Evolutionary conservation across 1,140 invertebrate genomes (phyloP), one percentile per base, ranked within the genome.

Genomic region (Bactericera cockerelli): DNA sequence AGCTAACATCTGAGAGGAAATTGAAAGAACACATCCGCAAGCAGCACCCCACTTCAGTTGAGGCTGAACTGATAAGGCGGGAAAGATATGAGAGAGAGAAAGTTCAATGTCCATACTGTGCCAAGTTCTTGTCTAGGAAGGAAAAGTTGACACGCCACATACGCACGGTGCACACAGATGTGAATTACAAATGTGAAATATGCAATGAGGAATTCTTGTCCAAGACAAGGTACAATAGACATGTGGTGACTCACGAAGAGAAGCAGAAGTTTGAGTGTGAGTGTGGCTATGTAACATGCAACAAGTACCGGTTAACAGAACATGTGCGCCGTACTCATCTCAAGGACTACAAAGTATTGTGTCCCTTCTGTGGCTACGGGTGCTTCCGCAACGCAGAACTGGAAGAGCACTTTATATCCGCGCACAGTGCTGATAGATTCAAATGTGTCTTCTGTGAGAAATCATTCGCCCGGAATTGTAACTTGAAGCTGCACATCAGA

Each of bases 391-490:
- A 49, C n/a, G 42, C 42, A 19, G 42, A 49, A 49, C 42, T 49
- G 8, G 42, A 49, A n/a, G 42, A 49, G 19, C 42, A 49, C 19
- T 49, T 49, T n/a, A 49, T 49, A 19, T 49, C 42, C 8, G 42
- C 42, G 6, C 42, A 49, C 42, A 49, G 42, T 16, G 42, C 42
- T n/a, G 42, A 49, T n/a, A 16, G 42, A 49, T 49, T 49, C 42
- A 49, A 49, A 49, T 87, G 86, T 65, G 77, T 79, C 38, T 75
- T 82, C 49, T 88, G 86, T 67, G 83, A 77, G 1, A 81, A 81
- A 57, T 80, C 78, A 6, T 89, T 88, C 66, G 86, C 84, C 0
- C 86, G 84, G 19, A 81, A 82, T 19, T 85, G 83, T 63, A 85
- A 75, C 79, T 67, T 85, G 74, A 77, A 75, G 28, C 72, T 79